These are phyloP conservation scores for Channa maculata DNA, from an alignment of 2,113 vertebrate species.

Conservation along the genomic window DNA sequence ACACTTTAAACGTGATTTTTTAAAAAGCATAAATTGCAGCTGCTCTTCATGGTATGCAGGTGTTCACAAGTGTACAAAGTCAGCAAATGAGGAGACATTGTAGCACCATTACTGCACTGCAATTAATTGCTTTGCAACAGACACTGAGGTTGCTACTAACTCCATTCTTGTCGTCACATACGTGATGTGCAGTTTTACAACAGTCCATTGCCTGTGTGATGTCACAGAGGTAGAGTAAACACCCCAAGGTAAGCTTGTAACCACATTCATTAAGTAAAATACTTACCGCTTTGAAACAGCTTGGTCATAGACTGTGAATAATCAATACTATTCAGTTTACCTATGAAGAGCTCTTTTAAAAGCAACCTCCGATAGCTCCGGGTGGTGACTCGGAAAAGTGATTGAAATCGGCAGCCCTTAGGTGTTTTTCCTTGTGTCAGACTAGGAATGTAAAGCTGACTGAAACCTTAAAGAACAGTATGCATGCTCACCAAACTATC, in stretches of 20 bases:
- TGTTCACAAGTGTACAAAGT: not conserved
- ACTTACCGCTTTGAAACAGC: not conserved
- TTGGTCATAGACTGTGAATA: conserved; percentile 9
- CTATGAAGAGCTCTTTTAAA: conserved; percentile 2
- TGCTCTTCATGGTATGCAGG: not conserved
- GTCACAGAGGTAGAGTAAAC: not conserved
- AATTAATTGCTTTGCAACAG: conserved; percentile 14
- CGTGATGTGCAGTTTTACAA: not conserved
- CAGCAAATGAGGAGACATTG: conserved; percentile 3
- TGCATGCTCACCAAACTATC: conserved; percentile 34
- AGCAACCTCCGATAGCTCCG: conserved; percentile 17
- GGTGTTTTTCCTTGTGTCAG: conserved; percentile 16
- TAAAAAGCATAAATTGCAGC: not conserved
- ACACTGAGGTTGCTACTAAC: conserved; percentile 6
- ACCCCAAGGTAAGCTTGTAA: not conserved
- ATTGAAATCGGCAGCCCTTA: conserved; percentile 36
- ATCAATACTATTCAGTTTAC: conserved; percentile 14
- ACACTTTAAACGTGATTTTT: conserved; percentile 3
- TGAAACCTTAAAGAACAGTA: conserved; percentile 3
- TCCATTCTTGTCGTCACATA: conserved; percentile 2
- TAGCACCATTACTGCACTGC: not conserved
- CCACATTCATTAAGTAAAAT: not conserved
- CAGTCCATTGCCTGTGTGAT: not conserved
- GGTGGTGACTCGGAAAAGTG: conserved; percentile 35
- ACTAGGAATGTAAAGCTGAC: conserved; percentile 34